A percentile compares a stretch with the other conserved stretches of the same genome.
These are phyloP conservation scores for Epiblema foenella DNA, from an alignment of 2,888 invertebrate species.

Conservation along the genomic window DNA sequence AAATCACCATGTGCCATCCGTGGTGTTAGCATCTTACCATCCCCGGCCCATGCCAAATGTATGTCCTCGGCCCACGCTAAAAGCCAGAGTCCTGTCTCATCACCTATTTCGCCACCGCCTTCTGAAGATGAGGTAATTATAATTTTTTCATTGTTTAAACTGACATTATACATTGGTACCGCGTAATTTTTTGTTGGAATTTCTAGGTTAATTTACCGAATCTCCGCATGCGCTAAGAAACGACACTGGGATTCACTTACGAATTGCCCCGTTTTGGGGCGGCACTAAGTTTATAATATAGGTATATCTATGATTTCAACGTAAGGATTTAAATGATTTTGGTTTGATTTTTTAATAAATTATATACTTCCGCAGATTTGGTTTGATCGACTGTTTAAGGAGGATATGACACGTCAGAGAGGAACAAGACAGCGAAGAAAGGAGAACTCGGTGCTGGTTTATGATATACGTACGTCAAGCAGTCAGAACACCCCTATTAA, in stretches of 20 bases:
- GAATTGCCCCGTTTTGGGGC: too few relatives aligned
- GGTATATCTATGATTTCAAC: too few relatives aligned
- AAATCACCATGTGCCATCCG: neutral
- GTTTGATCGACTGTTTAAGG: neutral
- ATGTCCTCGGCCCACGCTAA: neutral
- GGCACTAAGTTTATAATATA: too few relatives aligned
- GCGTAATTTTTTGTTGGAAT: too few relatives aligned
- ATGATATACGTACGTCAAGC: neutral
- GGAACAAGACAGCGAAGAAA: neutral
- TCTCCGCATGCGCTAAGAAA: too few relatives aligned
- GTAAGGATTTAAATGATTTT: too few relatives aligned
- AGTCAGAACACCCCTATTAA: neutral
- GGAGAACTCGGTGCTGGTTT: neutral
- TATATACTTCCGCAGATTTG: neutral
- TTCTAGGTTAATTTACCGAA: too few relatives aligned
- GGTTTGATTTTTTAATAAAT: too few relatives aligned
- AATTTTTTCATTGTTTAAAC: neutral
- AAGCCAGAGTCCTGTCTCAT: constrained; percentile 2
- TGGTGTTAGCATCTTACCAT: neutral
- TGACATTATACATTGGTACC: too few relatives aligned
- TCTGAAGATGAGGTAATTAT: constrained; percentile 5
- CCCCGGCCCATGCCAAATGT: constrained; percentile 1
- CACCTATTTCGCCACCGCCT: neutral
- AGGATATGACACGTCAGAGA: neutral
- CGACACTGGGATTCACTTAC: too few relatives aligned